Evolutionary conservation across 2,888 invertebrate species (phyloP).

Genomic region (Drosophila lutescens): DNA sequence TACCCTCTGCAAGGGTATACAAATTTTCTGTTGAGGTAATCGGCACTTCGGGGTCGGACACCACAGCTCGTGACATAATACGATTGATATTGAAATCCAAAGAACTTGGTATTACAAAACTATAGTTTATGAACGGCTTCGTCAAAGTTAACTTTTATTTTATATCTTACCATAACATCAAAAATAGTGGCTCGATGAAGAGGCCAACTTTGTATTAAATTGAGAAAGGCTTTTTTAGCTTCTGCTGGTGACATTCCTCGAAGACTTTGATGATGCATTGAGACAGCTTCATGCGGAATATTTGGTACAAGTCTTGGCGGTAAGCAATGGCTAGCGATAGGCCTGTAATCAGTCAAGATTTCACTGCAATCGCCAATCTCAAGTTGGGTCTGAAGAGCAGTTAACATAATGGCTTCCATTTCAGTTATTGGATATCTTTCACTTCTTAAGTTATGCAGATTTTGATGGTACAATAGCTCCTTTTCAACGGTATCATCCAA

Average conservation of each 20-base stretch:
- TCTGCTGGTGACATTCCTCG: too few species aligned
- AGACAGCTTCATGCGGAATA: constrained; percentile 92
- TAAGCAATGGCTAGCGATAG: constrained; percentile 91
- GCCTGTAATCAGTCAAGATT: constrained; percentile 87
- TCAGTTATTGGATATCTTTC: constrained; percentile 96
- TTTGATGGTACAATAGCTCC: constrained; percentile 96
- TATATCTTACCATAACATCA: constrained; percentile 92
- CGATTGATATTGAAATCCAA: too few species aligned
- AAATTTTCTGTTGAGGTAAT: too few species aligned
- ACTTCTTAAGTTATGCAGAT: constrained; percentile 94
- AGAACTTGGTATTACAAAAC: too few species aligned
- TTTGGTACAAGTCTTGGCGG: constrained; percentile 92
- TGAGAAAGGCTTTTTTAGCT: constrained; percentile 97
- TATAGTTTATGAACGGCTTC: too few species aligned
- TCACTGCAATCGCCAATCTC: constrained; percentile 94
- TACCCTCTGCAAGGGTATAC: too few species aligned
- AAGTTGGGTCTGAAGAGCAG: constrained; percentile 96
- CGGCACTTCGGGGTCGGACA: too few species aligned
- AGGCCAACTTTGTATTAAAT: constrained; percentile 96
- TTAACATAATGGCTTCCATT: constrained; percentile 97
- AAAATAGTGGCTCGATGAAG: constrained; percentile 96
- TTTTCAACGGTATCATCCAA: constrained; percentile 94
- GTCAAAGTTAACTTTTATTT: too few species aligned
- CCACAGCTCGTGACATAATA: too few species aligned
- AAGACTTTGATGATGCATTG: constrained; percentile 95